phyloP scores from a whole-genome alignment of 2,888 invertebrate genomes.

The Alsophila aescularia region DNA sequence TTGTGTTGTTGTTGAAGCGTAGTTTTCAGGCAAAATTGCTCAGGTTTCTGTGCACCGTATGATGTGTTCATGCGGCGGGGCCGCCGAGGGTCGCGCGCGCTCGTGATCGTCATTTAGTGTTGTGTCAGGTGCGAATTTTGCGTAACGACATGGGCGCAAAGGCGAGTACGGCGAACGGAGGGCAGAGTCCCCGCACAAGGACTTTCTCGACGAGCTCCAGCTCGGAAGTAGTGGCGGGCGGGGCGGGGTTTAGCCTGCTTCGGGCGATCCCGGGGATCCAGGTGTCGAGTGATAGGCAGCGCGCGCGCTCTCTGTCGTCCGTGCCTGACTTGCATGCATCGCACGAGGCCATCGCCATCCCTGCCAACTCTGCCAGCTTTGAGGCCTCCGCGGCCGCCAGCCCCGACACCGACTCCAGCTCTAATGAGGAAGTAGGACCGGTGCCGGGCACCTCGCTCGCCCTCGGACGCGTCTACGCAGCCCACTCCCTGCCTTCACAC shows the following conservation, averaged over 20 bases:
- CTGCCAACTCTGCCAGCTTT: slow-evolving; percentile 86
- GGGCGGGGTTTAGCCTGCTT: slow-evolving; percentile 87
- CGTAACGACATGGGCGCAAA: slow-evolving; percentile 91
- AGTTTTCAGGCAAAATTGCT: slow-evolving; percentile 55
- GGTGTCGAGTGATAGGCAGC: slow-evolving; percentile 90
- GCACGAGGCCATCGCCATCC: slow-evolving; percentile 86
- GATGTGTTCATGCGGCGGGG: slow-evolving; percentile 80
- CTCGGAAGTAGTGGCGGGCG: slow-evolving; percentile 85
- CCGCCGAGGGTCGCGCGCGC: slow-evolving; percentile 70
- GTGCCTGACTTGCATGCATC: slow-evolving; percentile 89
- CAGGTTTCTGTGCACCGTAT: slow-evolving; percentile 60
- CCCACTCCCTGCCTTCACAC: slow-evolving; percentile 95
- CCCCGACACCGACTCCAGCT: slow-evolving; percentile 88
- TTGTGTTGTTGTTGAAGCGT: slow-evolving; percentile 65
- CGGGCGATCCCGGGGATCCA: slow-evolving; percentile 89
- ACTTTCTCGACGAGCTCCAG: slow-evolving; percentile 91
- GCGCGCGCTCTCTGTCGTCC: slow-evolving; percentile 92
- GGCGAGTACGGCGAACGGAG: slow-evolving; percentile 91
- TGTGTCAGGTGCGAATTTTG: slow-evolving; percentile 74
- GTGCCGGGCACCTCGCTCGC: slow-evolving; percentile 80
- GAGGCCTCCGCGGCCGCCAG: slow-evolving; percentile 87
- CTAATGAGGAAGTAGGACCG: slow-evolving; percentile 86
- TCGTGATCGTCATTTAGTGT: slow-evolving; percentile 70
- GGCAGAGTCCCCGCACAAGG: slow-evolving; percentile 89
- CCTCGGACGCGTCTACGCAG: slow-evolving; percentile 92